phyloP scores from a whole-genome alignment of 2,113 vertebrate species.

The Chloebia gouldiae region DNA sequence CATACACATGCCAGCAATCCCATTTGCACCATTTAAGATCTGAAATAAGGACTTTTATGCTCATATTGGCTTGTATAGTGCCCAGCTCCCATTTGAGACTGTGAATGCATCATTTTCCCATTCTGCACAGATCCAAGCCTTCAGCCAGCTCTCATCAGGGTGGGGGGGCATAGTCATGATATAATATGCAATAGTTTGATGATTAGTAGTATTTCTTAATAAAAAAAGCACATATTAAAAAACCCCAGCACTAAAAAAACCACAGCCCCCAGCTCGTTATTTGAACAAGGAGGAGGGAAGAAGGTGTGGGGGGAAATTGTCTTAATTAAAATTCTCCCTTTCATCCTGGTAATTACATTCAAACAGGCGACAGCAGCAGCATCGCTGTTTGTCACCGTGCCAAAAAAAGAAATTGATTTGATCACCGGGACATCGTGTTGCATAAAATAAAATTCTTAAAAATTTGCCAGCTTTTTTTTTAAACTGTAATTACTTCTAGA shows the following conservation, averaged over 20 bases:
- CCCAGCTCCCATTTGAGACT: not conserved
- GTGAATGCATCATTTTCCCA: not conserved
- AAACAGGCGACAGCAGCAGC: constrained; percentile 70
- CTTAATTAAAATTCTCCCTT: constrained; percentile 81
- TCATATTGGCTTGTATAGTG: not conserved
- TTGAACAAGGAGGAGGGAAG: constrained; percentile 51
- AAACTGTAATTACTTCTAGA: constrained; percentile 64
- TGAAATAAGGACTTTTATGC: not conserved
- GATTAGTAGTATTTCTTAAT: constrained; percentile 37
- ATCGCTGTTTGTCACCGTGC: constrained; percentile 63
- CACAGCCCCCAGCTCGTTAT: constrained; percentile 34
- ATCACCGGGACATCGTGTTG: constrained; percentile 64
- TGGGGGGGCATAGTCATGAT: not conserved
- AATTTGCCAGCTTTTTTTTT: constrained; percentile 19
- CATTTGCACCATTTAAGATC: constrained; percentile 14
- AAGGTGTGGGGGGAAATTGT: constrained; percentile 68
- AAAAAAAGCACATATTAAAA: constrained; percentile 12
- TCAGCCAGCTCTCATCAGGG: not conserved
- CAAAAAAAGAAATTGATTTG: constrained; percentile 68
- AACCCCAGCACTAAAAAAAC: not conserved
- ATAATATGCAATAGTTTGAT: constrained; percentile 15
- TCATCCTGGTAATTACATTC: constrained; percentile 77
- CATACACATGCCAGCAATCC: not conserved
- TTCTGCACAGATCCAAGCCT: not conserved
- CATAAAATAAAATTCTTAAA: constrained; percentile 59